Conservation (phyloP, 2,797 vertebrate species). For the Melanotaenia trifasciata region DNA sequence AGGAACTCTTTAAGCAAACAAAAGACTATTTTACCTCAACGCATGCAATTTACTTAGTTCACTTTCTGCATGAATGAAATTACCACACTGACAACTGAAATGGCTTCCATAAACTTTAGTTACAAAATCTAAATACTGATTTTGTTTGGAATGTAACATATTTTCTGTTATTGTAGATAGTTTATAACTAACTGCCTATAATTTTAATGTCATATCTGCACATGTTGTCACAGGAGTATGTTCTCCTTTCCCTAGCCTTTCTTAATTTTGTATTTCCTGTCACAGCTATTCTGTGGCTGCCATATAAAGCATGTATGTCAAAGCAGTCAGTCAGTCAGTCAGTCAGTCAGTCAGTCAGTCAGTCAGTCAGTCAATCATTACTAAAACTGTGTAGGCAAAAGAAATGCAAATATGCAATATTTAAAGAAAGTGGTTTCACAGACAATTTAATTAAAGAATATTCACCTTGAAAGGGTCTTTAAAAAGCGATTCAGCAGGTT, state of each 20-base stretch:
- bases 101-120: neutral
- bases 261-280: conserved; percentile 3
- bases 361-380: conserved; percentile 4
- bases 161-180: neutral
- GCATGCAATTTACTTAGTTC: accelerated
- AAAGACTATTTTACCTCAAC: neutral
- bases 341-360: neutral
- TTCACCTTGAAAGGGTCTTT: conserved; percentile 38
- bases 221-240: neutral
- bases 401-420: neutral
- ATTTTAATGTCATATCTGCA: neutral
- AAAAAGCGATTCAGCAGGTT: conserved; percentile 37
- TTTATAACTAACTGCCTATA: neutral
- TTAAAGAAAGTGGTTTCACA: neutral
- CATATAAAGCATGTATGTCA: neutral
- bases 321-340: neutral
- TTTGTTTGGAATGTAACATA: neutral
- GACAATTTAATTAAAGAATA: conserved; percentile 15
- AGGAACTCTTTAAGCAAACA: neutral
- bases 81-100: neutral
- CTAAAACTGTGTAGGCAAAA: conserved; percentile 1
- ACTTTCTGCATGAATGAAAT: neutral
- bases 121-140: neutral
- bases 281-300: neutral
- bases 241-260: neutral